Conservation (phyloP, 2,113 vertebrate genomes). For the Xiphophorus couchianus region DNA sequence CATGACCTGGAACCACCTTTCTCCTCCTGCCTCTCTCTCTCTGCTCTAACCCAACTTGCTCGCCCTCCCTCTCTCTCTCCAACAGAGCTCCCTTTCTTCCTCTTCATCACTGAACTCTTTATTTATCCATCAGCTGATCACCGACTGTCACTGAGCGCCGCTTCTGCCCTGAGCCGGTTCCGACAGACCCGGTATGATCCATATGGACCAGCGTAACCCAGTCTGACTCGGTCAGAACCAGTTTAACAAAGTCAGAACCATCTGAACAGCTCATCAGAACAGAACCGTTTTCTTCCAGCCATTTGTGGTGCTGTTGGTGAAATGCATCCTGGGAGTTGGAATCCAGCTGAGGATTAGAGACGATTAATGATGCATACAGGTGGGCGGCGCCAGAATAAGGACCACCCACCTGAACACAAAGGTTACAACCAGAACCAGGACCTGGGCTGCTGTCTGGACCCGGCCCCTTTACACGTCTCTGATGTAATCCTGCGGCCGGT, state of each 20-base stretch:
- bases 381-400: background rate
- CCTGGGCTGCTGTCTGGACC: background rate
- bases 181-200: background rate
- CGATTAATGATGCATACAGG: background rate
- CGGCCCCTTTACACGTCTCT: background rate
- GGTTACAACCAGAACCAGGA: background rate
- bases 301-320: background rate
- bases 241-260: too few relatives aligned
- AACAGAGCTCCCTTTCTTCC: constrained; percentile 53
- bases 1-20: background rate
- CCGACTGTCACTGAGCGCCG: constrained; percentile 28
- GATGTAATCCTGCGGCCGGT: background rate
- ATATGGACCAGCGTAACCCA: background rate
- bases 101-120: constrained; percentile 55
- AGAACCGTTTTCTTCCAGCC: background rate
- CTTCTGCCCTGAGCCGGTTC: background rate
- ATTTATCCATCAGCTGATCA: constrained; percentile 65
- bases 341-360: background rate
- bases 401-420: background rate
- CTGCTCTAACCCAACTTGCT: background rate
- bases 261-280: background rate
- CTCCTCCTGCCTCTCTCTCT: background rate
- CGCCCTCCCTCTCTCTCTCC: background rate
- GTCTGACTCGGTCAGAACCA: too few relatives aligned
- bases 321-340: background rate